These are phyloP conservation scores for Caenorhabditis tropicalis DNA, from an alignment of 1,140 invertebrate genomes.

Conservation along the genomic window DNA sequence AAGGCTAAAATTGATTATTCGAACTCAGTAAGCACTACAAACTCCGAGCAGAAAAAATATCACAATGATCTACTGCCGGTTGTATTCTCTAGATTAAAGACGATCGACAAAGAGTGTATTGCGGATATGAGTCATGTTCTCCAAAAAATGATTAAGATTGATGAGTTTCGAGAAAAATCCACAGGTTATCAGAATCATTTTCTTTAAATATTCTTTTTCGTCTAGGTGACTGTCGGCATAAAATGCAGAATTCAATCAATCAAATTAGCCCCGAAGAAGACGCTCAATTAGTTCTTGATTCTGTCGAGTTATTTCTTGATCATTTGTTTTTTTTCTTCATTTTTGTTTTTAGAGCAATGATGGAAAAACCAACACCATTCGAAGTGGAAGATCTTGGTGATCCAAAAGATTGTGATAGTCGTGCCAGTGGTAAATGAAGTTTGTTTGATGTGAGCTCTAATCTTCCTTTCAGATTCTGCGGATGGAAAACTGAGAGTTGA, in stretches of 20 bases:
- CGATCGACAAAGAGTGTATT: not conserved
- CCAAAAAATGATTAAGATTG: not conserved
- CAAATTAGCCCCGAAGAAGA: not conserved
- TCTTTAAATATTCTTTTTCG: not conserved
- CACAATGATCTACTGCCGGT: not conserved
- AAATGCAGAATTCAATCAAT: not conserved
- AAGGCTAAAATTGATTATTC: not conserved
- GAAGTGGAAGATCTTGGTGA: slow-evolving; percentile 11
- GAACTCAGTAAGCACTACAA: not conserved
- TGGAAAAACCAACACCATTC: not conserved
- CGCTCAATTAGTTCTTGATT: not conserved
- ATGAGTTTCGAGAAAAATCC: not conserved
- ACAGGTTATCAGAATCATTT: not conserved
- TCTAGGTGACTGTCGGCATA: not conserved
- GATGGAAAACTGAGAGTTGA: not conserved
- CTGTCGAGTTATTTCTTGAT: not conserved
- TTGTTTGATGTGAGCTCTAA: not conserved
- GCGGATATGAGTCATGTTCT: not conserved
- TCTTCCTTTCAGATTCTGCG: not conserved
- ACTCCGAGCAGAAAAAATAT: slow-evolving; percentile 3
- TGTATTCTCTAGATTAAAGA: not conserved
- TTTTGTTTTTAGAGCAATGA: not conserved
- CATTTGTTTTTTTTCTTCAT: too few relatives aligned
- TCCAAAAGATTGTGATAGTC: slow-evolving; percentile 11
- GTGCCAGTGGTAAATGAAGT: not conserved